These are phyloP conservation scores for Coreoperca whiteheadi DNA, from an alignment of 2,113 vertebrate species.

Conservation along the genomic window DNA sequence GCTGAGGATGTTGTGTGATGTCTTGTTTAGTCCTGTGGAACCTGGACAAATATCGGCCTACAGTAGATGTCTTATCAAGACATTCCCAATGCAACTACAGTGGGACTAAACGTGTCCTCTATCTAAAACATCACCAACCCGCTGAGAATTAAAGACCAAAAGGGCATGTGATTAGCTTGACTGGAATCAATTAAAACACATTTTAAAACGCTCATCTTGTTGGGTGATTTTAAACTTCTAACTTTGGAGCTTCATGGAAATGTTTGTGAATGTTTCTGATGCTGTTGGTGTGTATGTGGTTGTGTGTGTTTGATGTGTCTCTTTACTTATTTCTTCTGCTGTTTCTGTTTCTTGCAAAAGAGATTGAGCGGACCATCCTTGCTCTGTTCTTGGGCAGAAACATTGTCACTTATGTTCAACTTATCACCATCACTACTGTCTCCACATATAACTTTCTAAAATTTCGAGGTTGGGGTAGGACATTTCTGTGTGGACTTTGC, in stretches of 20 bases:
- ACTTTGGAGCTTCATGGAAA: neutral
- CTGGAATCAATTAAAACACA: neutral
- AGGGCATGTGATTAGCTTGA: neutral
- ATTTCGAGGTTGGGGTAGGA: too few relatives aligned
- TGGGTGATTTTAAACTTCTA: neutral
- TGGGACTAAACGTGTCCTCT: neutral
- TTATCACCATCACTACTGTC: neutral
- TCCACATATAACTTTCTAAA: neutral
- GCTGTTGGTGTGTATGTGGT: neutral
- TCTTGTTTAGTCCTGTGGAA: neutral
- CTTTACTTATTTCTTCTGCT: neutral
- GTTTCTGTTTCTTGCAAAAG: neutral
- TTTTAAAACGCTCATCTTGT: neutral
- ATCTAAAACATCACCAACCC: neutral
- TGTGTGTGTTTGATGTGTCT: neutral
- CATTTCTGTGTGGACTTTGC: too few relatives aligned
- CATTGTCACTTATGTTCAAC: neutral
- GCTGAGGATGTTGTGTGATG: neutral
- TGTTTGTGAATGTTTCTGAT: neutral
- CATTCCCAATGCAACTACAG: neutral
- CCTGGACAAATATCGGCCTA: neutral
- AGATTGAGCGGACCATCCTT: neutral
- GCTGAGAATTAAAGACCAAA: neutral
- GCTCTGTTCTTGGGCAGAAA: neutral
- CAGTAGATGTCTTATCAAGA: neutral